Evolutionary conservation across 2,113 vertebrate genomes (phyloP).

Genomic region (Etia nguti): DNA sequence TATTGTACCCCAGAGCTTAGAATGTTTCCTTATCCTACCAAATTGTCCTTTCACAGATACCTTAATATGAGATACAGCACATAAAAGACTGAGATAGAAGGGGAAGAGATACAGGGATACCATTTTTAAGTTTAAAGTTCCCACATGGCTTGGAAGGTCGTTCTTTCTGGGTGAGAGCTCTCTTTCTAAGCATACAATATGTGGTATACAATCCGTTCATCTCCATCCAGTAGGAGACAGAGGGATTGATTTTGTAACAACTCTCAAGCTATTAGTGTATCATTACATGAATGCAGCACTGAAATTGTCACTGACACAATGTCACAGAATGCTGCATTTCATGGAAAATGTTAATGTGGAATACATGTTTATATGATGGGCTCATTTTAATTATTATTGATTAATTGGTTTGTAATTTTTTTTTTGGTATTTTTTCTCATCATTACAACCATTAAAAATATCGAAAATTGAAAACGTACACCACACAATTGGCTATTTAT

Average conservation of each 20-base stretch:
- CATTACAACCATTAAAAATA: neutral
- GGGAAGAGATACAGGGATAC: conserved; percentile 21
- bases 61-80: conserved; percentile 7
- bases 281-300: neutral
- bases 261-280: neutral
- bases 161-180: conserved; percentile 6
- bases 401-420: neutral
- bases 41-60: conserved; percentile 20
- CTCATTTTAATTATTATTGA: neutral
- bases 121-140: conserved; percentile 39
- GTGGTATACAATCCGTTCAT: conserved; percentile 16
- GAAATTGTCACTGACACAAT: neutral
- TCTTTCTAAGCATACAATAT: conserved; percentile 12
- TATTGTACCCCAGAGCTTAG: conserved; percentile 12
- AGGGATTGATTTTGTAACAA: neutral
- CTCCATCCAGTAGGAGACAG: neutral
- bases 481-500: neutral
- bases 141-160: neutral
- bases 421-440: neutral
- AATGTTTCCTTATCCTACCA: neutral
- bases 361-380: neutral
- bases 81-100: conserved; percentile 29
- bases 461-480: neutral
- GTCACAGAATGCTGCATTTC: neutral
- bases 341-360: neutral